Evolutionary conservation across 64 coral and sea anemone species (phyloP).

Genomic region (Actinia tenebrosa): DNA sequence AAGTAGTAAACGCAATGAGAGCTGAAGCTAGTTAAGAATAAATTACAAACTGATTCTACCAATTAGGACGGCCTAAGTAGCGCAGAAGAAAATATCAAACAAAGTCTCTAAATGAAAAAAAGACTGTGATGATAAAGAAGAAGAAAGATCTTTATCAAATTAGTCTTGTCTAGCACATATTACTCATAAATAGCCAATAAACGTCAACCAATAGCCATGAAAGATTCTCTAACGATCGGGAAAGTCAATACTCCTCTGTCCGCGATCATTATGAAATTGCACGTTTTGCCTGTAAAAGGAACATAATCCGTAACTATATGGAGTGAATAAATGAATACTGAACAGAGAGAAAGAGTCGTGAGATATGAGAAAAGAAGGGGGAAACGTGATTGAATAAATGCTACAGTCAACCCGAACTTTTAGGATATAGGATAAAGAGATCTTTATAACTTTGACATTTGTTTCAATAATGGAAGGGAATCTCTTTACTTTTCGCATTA

Average conservation of each 20-base stretch:
- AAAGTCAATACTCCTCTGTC: background rate
- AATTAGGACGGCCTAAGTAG: background rate
- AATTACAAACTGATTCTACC: background rate
- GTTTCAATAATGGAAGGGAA: background rate
- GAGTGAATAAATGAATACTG: background rate
- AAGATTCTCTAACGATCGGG: background rate
- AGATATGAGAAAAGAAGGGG: background rate
- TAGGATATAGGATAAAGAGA: background rate
- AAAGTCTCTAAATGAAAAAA: background rate
- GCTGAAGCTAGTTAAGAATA: background rate
- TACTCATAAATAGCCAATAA: constrained; percentile 3
- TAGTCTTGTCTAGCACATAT: background rate
- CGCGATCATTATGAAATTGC: background rate
- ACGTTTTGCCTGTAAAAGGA: background rate
- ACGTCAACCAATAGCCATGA: background rate
- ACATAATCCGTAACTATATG: background rate
- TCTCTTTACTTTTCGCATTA: constrained; percentile 8
- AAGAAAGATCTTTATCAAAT: constrained; percentile 9
- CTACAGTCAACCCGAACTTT: background rate
- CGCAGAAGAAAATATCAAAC: background rate
- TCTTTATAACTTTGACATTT: constrained; percentile 5
- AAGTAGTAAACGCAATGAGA: background rate
- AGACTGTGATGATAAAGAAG: background rate
- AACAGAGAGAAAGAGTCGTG: background rate
- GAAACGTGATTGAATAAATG: background rate